These are phyloP conservation scores for Upupa epops DNA, from an alignment of 2,113 vertebrate genomes.

Conservation along the genomic window DNA sequence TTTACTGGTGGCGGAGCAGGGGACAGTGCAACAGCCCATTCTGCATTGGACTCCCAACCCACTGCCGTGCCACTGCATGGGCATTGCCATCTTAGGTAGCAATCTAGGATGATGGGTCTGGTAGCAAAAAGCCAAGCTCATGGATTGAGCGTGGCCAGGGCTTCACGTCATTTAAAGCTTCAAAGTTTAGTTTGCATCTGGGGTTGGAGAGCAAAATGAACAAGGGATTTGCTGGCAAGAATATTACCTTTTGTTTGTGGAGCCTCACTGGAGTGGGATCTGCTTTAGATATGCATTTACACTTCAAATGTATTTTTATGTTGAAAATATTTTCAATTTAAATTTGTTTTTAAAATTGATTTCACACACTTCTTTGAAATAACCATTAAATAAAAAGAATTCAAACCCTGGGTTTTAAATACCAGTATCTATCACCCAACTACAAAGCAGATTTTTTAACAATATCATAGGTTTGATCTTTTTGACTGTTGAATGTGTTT, in stretches of 20 bases:
- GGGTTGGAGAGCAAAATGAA: not conserved
- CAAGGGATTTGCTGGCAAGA: not conserved
- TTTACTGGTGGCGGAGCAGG: fast-evolving
- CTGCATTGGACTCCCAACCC: not conserved
- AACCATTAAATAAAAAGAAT: not conserved
- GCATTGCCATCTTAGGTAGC: not conserved
- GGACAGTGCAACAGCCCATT: not conserved
- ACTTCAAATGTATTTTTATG: not conserved
- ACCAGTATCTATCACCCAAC: not conserved
- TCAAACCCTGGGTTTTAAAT: not conserved
- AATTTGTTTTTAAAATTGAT: not conserved
- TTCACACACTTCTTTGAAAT: not conserved
- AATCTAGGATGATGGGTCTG: not conserved
- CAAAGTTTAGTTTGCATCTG: not conserved
- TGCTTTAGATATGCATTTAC: not conserved
- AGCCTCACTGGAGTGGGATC: not conserved
- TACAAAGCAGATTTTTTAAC: not conserved
- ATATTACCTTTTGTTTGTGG: not conserved
- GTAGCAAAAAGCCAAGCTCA: not conserved
- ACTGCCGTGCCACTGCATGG: not conserved
- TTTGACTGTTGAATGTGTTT: not conserved
- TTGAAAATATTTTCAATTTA: not conserved
- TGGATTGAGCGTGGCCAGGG: not conserved
- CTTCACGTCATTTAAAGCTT: not conserved
- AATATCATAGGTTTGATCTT: not conserved